Conservation (phyloP, 2,113 vertebrate genomes). For the Crotalus helleri region DNA sequence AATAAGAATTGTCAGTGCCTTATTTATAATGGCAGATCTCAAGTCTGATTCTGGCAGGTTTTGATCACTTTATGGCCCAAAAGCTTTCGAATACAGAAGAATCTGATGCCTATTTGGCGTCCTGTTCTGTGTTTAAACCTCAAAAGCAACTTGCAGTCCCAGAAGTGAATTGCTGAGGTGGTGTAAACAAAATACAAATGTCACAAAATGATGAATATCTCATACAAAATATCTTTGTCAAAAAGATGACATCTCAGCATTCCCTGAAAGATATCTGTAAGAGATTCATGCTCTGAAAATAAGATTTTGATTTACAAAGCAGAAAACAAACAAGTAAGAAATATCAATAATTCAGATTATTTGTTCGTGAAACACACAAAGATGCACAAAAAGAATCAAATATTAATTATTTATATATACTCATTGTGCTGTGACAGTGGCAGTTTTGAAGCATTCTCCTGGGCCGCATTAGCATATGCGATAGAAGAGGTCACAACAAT, state of each 20-base stretch:
- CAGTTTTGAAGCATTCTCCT: background rate
- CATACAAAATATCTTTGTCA: conserved; percentile 66
- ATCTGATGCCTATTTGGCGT: conserved; percentile 64
- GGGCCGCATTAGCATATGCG: conserved; percentile 13
- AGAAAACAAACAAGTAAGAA: conserved; percentile 37
- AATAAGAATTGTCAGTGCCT: conserved; percentile 67
- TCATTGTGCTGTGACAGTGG: conserved; percentile 5
- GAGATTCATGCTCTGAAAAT: conserved; percentile 42
- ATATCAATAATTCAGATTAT: conserved; percentile 56
- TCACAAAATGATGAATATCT: conserved; percentile 65
- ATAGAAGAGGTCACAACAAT: conserved; percentile 23
- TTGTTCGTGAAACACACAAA: conserved; percentile 26
- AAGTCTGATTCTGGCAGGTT: conserved; percentile 78
- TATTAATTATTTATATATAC: conserved; percentile 37
- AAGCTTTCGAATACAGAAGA: conserved; percentile 64
- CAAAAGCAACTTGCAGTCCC: conserved; percentile 65
- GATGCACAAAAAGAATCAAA: conserved; percentile 18
- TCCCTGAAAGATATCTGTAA: conserved; percentile 45
- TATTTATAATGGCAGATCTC: conserved; percentile 77
- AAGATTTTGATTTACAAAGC: conserved; percentile 57
- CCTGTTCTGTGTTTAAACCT: conserved; percentile 60
- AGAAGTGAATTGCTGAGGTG: conserved; percentile 67
- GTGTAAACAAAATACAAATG: conserved; percentile 66
- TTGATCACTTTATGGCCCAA: conserved; percentile 79
- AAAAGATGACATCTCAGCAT: conserved; percentile 58